Evolutionary conservation across 2,113 vertebrate species (phyloP).

Genomic region (Boleophthalmus pectinirostris): DNA sequence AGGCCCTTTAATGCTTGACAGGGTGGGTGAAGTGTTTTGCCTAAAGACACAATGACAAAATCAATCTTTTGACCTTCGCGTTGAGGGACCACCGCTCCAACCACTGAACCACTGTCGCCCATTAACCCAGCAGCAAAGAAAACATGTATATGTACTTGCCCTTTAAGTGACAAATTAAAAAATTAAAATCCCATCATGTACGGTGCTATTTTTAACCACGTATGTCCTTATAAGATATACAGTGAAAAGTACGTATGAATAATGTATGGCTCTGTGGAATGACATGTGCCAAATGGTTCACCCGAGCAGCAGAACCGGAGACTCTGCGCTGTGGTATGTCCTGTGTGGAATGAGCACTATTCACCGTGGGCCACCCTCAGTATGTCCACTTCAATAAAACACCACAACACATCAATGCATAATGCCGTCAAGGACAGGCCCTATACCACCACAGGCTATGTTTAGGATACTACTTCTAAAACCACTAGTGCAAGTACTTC

Average conservation of each 20-base stretch:
- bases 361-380: neutral
- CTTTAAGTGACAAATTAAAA: neutral
- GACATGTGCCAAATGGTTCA: slow-evolving; percentile 5
- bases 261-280: neutral
- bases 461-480: neutral
- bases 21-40: no score
- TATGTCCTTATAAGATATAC: neutral
- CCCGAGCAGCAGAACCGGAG: neutral
- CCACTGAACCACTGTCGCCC: no score
- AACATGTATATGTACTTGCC: no score
- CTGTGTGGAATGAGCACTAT: neutral
- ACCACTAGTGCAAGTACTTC: no score
- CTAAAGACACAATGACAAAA: no score
- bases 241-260: neutral
- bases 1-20: no score
- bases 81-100: no score
- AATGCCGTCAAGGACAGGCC: neutral
- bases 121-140: neutral
- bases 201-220: neutral
- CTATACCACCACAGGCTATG: neutral
- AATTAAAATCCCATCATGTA: neutral
- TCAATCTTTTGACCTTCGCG: no score
- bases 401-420: neutral
- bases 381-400: neutral
- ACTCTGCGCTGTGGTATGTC: neutral